These are phyloP conservation scores for Chironomus striatipennis DNA, from an alignment of 1,140 invertebrate genomes.

Conservation along the genomic window DNA sequence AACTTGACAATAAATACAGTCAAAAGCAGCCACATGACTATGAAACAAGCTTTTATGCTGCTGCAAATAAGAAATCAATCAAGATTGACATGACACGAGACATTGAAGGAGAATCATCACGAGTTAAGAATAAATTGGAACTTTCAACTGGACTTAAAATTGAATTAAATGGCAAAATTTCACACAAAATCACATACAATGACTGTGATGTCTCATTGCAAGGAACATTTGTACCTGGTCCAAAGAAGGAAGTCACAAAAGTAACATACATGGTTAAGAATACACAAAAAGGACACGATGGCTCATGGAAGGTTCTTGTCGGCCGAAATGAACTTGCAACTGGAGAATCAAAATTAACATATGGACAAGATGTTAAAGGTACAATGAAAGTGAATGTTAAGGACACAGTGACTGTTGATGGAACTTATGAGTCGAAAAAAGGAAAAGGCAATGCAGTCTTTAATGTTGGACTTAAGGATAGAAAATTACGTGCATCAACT, in stretches of 20 bases:
- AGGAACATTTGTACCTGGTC: background rate
- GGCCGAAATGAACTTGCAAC: background rate
- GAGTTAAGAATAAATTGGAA: conserved; percentile 31
- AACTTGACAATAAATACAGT: conserved; percentile 31
- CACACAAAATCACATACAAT: background rate
- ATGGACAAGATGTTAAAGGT: conserved; percentile 38
- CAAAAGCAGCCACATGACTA: conserved; percentile 34
- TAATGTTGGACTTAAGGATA: conserved; percentile 43
- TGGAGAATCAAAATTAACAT: conserved; percentile 33
- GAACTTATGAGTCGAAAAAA: conserved; percentile 46
- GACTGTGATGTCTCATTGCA: background rate
- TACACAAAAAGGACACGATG: background rate
- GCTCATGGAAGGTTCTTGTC: background rate
- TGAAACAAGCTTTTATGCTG: conserved; percentile 34
- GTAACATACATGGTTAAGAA: background rate
- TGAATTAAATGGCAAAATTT: conserved; percentile 15
- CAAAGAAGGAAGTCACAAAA: background rate
- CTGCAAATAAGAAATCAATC: conserved; percentile 33
- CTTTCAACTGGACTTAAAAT: background rate
- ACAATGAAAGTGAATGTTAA: conserved; percentile 46
- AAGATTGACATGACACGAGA: conserved; percentile 32
- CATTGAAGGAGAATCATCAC: conserved; percentile 28
- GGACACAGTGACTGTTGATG: conserved; percentile 45
- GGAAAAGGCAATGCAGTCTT: conserved; percentile 49
- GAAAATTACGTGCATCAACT: conserved; percentile 53